Conservation (phyloP, 1,140 invertebrate genomes). For the Holotrichia oblita region DNA sequence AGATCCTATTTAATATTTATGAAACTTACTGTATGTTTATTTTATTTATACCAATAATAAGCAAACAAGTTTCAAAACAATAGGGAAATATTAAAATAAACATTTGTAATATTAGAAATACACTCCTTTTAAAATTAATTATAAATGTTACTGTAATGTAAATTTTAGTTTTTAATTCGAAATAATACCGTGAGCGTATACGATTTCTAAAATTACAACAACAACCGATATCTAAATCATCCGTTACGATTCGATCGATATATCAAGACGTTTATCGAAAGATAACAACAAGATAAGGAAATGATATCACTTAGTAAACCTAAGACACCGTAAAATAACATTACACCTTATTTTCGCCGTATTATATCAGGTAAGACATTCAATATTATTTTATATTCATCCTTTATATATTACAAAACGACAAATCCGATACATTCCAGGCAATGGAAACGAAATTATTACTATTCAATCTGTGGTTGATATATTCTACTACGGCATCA, state of each 20-base stretch:
- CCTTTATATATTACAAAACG: too few species aligned
- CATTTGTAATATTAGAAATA: not conserved
- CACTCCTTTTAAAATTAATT: too few species aligned
- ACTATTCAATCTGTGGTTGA: not conserved
- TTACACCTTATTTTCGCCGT: not conserved
- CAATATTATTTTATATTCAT: not conserved
- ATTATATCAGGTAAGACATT: not conserved
- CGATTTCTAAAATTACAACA: not conserved
- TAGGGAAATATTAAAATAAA: not conserved
- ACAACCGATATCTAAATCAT: not conserved
- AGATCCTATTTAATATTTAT: too few species aligned
- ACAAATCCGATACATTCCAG: not conserved
- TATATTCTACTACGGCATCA: not conserved
- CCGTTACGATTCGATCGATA: not conserved
- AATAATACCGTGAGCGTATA: too few species aligned
- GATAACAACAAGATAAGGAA: constrained; percentile 16
- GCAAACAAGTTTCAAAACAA: not conserved
- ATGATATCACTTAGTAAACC: not conserved
- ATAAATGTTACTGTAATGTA: too few species aligned
- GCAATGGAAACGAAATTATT: constrained; percentile 13
- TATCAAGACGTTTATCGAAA: constrained; percentile 3
- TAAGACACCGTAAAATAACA: constrained; percentile 9
- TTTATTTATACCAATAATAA: too few species aligned
- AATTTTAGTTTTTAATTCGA: too few species aligned
- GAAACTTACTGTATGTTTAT: too few species aligned